Evolutionary conservation across 1,140 invertebrate species (phyloP), one percentile per base, ranked within the genome.

Genomic region (Trachymyrmex septentrionalis): DNA sequence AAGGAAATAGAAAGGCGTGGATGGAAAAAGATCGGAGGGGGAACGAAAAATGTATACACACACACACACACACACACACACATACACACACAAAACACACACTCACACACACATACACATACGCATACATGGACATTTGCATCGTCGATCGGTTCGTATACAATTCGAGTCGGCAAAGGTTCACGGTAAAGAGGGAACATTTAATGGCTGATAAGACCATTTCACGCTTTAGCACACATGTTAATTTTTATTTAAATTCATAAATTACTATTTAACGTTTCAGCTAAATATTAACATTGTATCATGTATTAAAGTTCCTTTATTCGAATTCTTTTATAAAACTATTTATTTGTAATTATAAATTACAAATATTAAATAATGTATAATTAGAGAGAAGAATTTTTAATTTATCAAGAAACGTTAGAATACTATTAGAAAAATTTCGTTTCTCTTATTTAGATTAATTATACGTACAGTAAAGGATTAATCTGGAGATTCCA

Each of bases 1-100:
- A 95, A 95, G 95, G 95, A 95, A 95, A 90, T 94, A 89, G 92
- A 91, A 91, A 92, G 91, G 91, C 91, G 86, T 88, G 89, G 88
- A 92, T 92, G 69, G 89, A 88, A 88, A 92, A 87, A 61, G 50
- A 19, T 3, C 30, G 12, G 38, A 86, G 75, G 87, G 86, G 86
- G 87, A 86, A 50, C 87, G 80, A 91, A 92, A 92, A 88, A 81
- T 71, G 63, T 77, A 69, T 80, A 87, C 76, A 85, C 66, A 50
- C 61, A 61, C 50, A 64, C n/a, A 34, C 21, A 85, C 71, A 50
- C 61, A 55, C 48, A 64, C n/a, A 34, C n/a, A 85, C 64, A 27
- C 61, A 55, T 34, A 64, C 27, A 34, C 27, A 85, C 71, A 48
- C 61, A n/a, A n/a, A n/a, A 61, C 48, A 64, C n/a, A 34, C n/a